Evolutionary conservation across 2,797 vertebrate species (phyloP), one percentile per base, ranked within the genome.

Genomic region (Limosa lapponica): DNA sequence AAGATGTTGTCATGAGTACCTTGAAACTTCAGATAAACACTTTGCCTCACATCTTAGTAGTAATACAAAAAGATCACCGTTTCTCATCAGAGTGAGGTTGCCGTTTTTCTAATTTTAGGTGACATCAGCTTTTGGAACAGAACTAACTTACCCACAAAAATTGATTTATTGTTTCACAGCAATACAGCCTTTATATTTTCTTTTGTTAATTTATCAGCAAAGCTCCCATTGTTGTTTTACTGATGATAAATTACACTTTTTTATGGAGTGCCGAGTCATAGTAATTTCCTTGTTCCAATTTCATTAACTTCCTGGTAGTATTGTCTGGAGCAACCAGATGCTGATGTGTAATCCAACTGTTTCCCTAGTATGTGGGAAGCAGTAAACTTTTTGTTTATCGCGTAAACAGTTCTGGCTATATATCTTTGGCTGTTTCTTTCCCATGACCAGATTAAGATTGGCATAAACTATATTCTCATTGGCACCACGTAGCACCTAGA

Each of bases 251-350:
- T 96, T 96, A 84, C 73, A 82, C 92, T 97, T 97, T 97, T 98
- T 98, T 97, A 97, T 98, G 97, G 97, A 97, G 96, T 98, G 95
- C 52, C 58, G 90, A 98, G 96, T 97, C 97, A 89, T 62, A 95
- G 97, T 93, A 88, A 97, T 98, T 98, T 98, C 98, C 98, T 97
- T 97, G 96, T 97, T 97, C 96, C 93, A 80, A 87, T 98, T 97
- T 97, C 96, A 95, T 97, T 97, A 94, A 96, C 97, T 98, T 98
- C 98, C 98, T 98, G 97, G 75, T 97, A 91, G 97, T 95, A 98
- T 98, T 98, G 98, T 98, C 97, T 96, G 83, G 92, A 96, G 93
- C 93, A 96, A 93, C 86, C 96, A 98, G 96, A 96, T 85, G 92
- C 97, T 97, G 96, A 98, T 97, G 97, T 96, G 95, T 97, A 97